Percentiles rank a stretch among this genome's conserved stretches.
Evolutionary conservation across 2,888 invertebrate species (phyloP).

Genomic region (Charanyca ferruginea): DNA sequence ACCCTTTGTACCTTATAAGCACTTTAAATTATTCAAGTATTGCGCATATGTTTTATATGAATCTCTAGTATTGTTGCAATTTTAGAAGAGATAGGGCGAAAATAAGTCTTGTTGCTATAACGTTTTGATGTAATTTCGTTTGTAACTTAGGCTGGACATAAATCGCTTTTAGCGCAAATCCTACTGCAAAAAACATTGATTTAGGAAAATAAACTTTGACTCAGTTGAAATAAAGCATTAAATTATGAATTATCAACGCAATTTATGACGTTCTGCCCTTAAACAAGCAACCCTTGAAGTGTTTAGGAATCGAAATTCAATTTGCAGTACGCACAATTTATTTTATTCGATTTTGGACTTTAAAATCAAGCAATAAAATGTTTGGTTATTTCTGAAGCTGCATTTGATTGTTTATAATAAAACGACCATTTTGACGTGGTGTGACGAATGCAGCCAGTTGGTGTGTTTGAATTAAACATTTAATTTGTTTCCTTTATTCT

Average conservation of each 20-base stretch:
- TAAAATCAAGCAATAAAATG: neutral
- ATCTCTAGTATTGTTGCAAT: slow-evolving; percentile 56
- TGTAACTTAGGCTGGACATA: neutral
- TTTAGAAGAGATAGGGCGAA: neutral
- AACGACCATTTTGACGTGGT: slow-evolving; percentile 69
- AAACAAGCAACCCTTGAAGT: slow-evolving; percentile 22
- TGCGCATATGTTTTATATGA: slow-evolving; percentile 80
- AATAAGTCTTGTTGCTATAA: neutral
- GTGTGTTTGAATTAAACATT: slow-evolving; percentile 87
- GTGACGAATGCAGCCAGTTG: slow-evolving; percentile 85
- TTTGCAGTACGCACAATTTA: slow-evolving; percentile 1
- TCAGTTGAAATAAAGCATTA: fast-evolving
- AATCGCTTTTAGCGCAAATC: neutral
- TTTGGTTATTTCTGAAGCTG: neutral
- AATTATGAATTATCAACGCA: neutral
- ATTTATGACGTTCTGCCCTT: slow-evolving; percentile 15
- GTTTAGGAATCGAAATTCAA: slow-evolving; percentile 16
- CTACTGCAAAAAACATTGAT: slow-evolving; percentile 2
- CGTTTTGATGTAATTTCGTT: neutral
- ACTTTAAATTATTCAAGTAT: slow-evolving; percentile 76
- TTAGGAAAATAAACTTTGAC: neutral
- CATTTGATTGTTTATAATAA: slow-evolving; percentile 39
- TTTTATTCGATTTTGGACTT: slow-evolving; percentile 16
- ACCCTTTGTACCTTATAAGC: slow-evolving; percentile 66
- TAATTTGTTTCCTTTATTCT: slow-evolving; percentile 88